Conservation (phyloP, 1,140 invertebrate species). For the Portunus trituberculatus region DNA sequence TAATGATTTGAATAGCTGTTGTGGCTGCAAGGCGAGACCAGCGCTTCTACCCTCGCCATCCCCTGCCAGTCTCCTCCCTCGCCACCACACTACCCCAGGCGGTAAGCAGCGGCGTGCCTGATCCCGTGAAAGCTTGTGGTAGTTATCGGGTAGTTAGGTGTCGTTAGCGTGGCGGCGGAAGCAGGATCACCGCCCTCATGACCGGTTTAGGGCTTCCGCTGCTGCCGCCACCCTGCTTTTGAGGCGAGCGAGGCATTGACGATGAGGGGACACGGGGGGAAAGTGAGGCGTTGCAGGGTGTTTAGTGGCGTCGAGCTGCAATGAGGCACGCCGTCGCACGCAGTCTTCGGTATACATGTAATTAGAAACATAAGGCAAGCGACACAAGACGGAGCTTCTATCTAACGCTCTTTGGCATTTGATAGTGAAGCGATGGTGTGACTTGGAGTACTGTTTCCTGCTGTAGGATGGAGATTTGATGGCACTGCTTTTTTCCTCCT, state of each 20-base stretch:
- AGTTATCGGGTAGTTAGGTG: slow-evolving; percentile 11
- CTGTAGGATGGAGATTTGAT: too few species aligned
- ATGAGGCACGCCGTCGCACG: too few species aligned
- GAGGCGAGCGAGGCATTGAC: background rate
- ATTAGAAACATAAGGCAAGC: background rate
- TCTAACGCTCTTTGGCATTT: background rate
- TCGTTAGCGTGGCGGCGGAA: background rate
- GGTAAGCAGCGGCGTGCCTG: background rate
- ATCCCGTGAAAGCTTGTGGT: background rate
- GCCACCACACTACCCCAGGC: background rate
- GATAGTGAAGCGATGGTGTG: too few species aligned
- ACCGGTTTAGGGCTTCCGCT: background rate
- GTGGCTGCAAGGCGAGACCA: background rate
- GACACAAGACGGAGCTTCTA: background rate
- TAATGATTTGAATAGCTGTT: background rate
- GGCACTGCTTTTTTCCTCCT: too few species aligned
- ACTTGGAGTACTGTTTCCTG: too few species aligned
- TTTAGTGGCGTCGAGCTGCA: too few species aligned
- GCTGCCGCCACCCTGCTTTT: background rate
- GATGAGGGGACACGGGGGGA: background rate
- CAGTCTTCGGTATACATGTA: background rate
- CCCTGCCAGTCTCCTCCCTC: background rate
- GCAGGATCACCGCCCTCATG: background rate
- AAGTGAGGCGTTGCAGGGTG: background rate
- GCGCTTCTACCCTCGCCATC: background rate